Evolutionary conservation across 1,140 invertebrate species (phyloP), one percentile per base, ranked within the genome.

Genomic region (Dinothrombium tinctorium): DNA sequence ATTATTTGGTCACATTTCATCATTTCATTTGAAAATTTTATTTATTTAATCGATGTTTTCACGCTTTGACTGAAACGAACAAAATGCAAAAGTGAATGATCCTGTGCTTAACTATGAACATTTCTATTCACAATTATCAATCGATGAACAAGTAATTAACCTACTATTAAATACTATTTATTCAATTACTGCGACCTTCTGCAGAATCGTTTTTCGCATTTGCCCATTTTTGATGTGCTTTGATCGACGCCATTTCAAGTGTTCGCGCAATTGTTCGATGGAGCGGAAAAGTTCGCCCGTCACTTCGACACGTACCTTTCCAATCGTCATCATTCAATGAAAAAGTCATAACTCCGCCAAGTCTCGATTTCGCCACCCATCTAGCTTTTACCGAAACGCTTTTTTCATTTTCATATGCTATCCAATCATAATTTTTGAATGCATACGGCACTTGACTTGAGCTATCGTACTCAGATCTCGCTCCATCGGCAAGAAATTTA

Each of bases 341-440:
- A 46, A 45, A 55, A 2, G 49, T 51, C 47, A 53, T 52, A 2
- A 47, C 44, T 8, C 54, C 54, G 11, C 49, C 48, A 35, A 49
- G 45, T 14, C 44, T 46, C 32, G 41, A 29, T 29, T 45, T 43
- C n/a, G 40, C 42, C n/a, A 45, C 44, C 44, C 45, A 51, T 37
- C 29, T 51, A 57, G 72, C 69, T 59, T 87, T 87, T 50, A 68
- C 67, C 39, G 54, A 61, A 0, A 81, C 59, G 58, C 81, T 90
- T 25, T 62, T 53, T 4, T 63, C 57, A 54, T 82, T 69, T 46
- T 92, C 86, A 55, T 74, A 92, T 0, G 82, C 82, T 33, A 89
- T 69, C 86, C 86, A 94, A 53, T 87, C 76, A 4, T 61, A 59
- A 25, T 64, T 60, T 35, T 66, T 67, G 41, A 70, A 73, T 4